Conservation (phyloP, 1,140 invertebrate genomes). For the Pachypeltis micranthus region DNA sequence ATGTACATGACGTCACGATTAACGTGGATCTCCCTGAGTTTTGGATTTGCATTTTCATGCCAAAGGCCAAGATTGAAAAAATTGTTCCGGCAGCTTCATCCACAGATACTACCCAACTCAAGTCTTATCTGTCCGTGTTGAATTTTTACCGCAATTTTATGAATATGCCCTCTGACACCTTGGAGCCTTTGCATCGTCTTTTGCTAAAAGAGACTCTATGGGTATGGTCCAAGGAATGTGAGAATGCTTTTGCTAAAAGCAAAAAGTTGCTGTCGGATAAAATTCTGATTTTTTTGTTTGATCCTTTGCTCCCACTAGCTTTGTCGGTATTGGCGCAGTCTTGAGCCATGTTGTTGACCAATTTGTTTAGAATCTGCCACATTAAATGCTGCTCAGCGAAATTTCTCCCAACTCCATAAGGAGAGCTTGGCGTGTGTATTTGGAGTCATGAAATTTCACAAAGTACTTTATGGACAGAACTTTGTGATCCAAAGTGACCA, state of each 20-base stretch:
- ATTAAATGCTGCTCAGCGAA: conserved; percentile 33
- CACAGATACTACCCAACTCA: conserved; percentile 11
- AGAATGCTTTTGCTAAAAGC: conserved; percentile 22
- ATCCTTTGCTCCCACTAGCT: too few relatives aligned
- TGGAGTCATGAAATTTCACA: conserved; percentile 34
- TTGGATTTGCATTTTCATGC: too few relatives aligned
- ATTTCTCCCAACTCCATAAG: conserved; percentile 39
- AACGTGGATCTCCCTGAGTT: too few relatives aligned
- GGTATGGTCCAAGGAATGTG: too few relatives aligned
- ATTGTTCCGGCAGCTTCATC: neutral
- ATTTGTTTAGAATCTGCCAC: conserved; percentile 34
- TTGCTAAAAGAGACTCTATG: too few relatives aligned
- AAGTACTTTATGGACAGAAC: conserved; percentile 25
- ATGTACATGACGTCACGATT: too few relatives aligned
- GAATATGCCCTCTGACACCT: too few relatives aligned
- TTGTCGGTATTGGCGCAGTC: conserved; percentile 34
- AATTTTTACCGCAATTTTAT: too few relatives aligned
- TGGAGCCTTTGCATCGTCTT: too few relatives aligned
- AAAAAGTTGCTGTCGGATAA: conserved; percentile 17
- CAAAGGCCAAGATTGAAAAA: too few relatives aligned
- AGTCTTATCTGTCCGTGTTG: conserved; percentile 1
- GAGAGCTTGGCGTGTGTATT: conserved; percentile 37
- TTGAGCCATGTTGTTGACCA: conserved; percentile 32
- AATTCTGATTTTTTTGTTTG: conserved; percentile 20
- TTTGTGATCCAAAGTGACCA: conserved; percentile 35